phyloP scores from a whole-genome alignment of 2,113 vertebrate species.

The Microtus ochrogaster region DNA sequence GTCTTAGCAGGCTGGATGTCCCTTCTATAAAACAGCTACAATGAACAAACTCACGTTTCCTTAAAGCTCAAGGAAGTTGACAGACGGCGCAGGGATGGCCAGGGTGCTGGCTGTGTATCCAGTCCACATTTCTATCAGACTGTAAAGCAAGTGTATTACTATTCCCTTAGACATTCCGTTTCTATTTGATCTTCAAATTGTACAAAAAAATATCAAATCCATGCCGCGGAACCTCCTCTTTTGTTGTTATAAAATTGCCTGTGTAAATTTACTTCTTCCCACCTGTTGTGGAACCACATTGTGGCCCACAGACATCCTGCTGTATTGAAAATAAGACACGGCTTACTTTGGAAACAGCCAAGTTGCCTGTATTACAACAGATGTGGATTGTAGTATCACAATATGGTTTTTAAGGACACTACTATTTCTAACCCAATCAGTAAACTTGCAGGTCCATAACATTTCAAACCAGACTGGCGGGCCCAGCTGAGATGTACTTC shows the following conservation, averaged over 20 bases:
- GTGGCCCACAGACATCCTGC: constrained; percentile 22
- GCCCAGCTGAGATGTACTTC: background rate
- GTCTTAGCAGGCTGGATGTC: background rate
- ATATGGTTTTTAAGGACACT: constrained; percentile 49
- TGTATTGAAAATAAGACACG: constrained; percentile 39
- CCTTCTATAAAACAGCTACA: background rate
- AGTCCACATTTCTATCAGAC: constrained; percentile 8
- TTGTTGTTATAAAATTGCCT: constrained; percentile 53
- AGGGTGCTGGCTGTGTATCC: background rate
- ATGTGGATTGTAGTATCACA: constrained; percentile 19
- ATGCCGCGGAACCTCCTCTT: constrained; percentile 56
- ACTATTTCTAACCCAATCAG: constrained; percentile 30
- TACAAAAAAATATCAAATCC: constrained; percentile 59
- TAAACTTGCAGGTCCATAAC: constrained; percentile 45
- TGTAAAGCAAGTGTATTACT: constrained; percentile 60
- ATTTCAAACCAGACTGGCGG: background rate
- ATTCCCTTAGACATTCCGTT: constrained; percentile 55
- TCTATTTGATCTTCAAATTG: constrained; percentile 70
- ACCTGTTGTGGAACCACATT: constrained; percentile 47
- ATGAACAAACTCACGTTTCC: background rate
- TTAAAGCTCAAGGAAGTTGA: background rate
- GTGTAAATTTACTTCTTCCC: constrained; percentile 62
- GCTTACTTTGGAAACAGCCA: constrained; percentile 14
- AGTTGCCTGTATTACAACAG: constrained; percentile 33
- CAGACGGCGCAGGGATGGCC: background rate